Evolutionary conservation across 2,797 vertebrate species (phyloP).

Genomic region (Hemitrygon akajei): DNA sequence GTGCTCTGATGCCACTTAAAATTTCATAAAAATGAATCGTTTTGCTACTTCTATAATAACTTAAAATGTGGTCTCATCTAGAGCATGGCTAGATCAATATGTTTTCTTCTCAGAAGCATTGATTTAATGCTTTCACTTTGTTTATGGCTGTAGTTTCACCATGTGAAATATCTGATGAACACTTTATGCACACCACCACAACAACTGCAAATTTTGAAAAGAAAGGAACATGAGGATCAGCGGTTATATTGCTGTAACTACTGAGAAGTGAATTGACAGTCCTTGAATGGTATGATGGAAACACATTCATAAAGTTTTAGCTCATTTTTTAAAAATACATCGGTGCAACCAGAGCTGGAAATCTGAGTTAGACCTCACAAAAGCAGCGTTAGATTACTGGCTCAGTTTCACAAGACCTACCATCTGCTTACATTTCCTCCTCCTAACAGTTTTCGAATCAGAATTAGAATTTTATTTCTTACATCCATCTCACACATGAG

Average conservation of each 20-base stretch:
- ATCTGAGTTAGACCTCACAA: neutral
- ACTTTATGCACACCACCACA: neutral
- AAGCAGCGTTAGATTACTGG: neutral
- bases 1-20: neutral
- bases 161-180: neutral
- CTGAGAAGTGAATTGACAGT: neutral
- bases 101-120: neutral
- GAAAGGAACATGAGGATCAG: neutral
- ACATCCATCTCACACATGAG: no score
- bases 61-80: neutral
- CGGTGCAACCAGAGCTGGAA: neutral
- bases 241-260: neutral
- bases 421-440: neutral
- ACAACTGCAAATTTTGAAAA: neutral
- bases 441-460: neutral
- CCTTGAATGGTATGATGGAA: neutral
- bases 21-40: neutral
- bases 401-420: neutral
- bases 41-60: neutral
- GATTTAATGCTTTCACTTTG: neutral
- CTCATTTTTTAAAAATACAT: neutral
- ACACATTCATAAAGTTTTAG: neutral
- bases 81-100: neutral
- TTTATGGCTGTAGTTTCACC: neutral
- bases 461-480: no score